These are phyloP conservation scores for Euborellia annulipes DNA, from an alignment of 1,140 invertebrate genomes.

Conservation along the genomic window DNA sequence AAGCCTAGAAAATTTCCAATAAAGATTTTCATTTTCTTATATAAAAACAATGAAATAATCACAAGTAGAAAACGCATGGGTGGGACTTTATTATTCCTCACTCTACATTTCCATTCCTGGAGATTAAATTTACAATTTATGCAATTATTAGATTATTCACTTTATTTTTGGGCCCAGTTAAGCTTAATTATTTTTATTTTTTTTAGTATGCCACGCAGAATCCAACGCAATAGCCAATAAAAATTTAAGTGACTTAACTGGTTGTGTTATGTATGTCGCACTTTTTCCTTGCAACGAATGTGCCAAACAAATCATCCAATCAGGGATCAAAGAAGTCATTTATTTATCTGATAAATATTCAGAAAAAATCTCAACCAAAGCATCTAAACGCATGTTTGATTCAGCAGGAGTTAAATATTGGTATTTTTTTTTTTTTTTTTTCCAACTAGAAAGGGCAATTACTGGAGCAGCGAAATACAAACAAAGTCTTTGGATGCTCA, in stretches of 20 bases:
- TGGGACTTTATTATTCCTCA: too few species aligned
- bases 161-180: too few species aligned
- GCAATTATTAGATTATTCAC: background rate
- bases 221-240: slow-evolving; percentile 92
- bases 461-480: too few species aligned
- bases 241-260: slow-evolving; percentile 56
- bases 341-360: slow-evolving; percentile 70
- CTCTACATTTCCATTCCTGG: too few species aligned
- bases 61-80: too few species aligned
- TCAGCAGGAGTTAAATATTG: slow-evolving; percentile 49
- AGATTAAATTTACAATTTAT: background rate
- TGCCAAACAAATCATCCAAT: slow-evolving; percentile 92
- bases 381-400: slow-evolving; percentile 67
- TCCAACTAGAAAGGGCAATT: too few species aligned
- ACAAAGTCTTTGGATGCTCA: too few species aligned
- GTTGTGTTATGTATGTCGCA: slow-evolving; percentile 71
- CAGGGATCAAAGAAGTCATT: slow-evolving; percentile 65
- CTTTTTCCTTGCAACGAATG: slow-evolving; percentile 94
- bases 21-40: too few species aligned
- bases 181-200: slow-evolving; percentile 8
- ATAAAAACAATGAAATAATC: too few species aligned
- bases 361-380: slow-evolving; percentile 45
- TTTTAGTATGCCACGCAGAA: slow-evolving; percentile 91
- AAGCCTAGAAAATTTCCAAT: too few species aligned
- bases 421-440: too few species aligned